Conservation (phyloP, 2,797 vertebrate species). For the Gila robusta region DNA sequence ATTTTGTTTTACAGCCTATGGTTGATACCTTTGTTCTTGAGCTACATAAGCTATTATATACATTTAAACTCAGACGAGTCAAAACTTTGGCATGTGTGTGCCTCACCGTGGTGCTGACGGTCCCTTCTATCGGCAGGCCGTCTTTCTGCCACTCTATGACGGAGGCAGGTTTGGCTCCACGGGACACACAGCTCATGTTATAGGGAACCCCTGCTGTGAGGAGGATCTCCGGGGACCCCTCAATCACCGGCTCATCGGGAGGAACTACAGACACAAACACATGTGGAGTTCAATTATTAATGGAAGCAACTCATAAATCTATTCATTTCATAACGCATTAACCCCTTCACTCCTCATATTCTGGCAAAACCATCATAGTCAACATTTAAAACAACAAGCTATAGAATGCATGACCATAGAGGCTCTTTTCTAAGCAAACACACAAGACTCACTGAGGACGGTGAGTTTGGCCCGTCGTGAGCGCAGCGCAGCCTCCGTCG, state of each 20-base stretch:
- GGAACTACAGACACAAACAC: constrained; percentile 79
- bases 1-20: not conserved
- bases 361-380: not conserved
- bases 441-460: constrained; percentile 80
- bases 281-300: constrained; percentile 33
- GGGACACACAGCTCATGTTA: constrained; percentile 92
- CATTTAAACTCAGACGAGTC: not conserved
- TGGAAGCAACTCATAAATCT: not conserved
- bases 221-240: constrained; percentile 88
- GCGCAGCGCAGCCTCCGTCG: constrained; percentile 92
- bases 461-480: constrained; percentile 92
- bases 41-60: not conserved
- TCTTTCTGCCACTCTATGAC: constrained; percentile 90
- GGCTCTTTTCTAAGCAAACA: constrained; percentile 25
- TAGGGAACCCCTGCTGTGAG: constrained; percentile 88
- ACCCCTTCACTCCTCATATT: not conserved
- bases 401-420: not conserved
- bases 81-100: not conserved
- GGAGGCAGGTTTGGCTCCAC: constrained; percentile 90
- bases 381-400: not conserved
- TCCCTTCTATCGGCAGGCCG: constrained; percentile 85
- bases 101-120: constrained; percentile 84
- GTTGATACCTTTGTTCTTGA: not conserved
- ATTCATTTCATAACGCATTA: not conserved
- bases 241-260: constrained; percentile 90